A percentile compares a stretch with the other conserved stretches of the same genome.
These are phyloP conservation scores for Intellagama lesueurii DNA, from an alignment of 2,797 vertebrate species.

Conservation along the genomic window DNA sequence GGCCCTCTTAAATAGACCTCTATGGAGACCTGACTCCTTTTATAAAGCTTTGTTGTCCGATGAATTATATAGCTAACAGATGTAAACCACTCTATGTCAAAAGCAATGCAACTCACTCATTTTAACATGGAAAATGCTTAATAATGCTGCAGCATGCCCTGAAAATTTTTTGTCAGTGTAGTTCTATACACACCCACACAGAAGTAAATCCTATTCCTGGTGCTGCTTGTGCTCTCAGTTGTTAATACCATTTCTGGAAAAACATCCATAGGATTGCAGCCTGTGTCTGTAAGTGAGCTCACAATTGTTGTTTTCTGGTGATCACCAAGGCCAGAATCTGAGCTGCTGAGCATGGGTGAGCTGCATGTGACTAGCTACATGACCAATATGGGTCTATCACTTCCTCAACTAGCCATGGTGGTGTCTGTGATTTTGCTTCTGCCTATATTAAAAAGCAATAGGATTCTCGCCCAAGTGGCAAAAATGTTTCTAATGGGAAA, in stretches of 20 bases:
- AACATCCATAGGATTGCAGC: neutral
- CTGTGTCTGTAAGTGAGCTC: constrained; percentile 9
- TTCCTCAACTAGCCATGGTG: too few relatives aligned
- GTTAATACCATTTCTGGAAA: neutral
- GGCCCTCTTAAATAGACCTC: neutral
- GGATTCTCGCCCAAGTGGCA: constrained; percentile 19
- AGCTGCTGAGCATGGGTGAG: too few relatives aligned
- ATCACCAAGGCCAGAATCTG: too few relatives aligned
- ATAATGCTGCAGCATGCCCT: constrained; percentile 45
- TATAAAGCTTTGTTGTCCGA: constrained; percentile 5
- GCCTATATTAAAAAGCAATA: too few relatives aligned
- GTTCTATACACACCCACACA: neutral
- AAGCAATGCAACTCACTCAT: neutral
- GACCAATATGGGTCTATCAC: too few relatives aligned
- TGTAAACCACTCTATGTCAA: neutral
- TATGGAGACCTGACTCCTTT: neutral
- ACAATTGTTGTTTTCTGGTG: neutral
- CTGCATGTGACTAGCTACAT: too few relatives aligned
- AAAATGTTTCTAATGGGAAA: constrained; percentile 53
- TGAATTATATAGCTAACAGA: neutral
- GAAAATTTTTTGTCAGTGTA: constrained; percentile 25
- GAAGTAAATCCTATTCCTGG: neutral
- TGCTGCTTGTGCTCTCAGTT: neutral
- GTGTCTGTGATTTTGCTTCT: too few relatives aligned
- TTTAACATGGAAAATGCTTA: constrained; percentile 31